Base-by-base conservation (phyloP, 2,113 vertebrate genomes). In the Heterotilapia buettikoferi region DNA sequence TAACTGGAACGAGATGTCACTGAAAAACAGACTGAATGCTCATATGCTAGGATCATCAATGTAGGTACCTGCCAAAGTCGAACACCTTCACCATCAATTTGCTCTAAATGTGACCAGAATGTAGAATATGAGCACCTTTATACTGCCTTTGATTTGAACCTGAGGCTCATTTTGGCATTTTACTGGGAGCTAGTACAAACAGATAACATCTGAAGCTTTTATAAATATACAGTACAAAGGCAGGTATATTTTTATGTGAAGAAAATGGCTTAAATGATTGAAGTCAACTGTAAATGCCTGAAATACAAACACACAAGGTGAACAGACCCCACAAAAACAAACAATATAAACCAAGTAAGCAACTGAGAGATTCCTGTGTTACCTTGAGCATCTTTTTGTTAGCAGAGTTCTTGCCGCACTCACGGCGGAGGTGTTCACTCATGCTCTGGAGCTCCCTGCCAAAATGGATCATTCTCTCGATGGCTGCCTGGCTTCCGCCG, bases 321-420 rank as follows among this genome's bases (percentile, higher is more conserved):
- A 76, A 76, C 16, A 76, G 1, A 47, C 14, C 6, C 43, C 43
- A 16, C 31, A 50, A 78, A 76, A 53, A 36, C 19, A 78, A 78
- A 47, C 6, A 50, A 4, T 6, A 80, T 13, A 76, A 29, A 47
- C 40, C 24, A 19, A 31, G 43, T 19, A 76, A 47, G 2, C 6
- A 78, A 3, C 71, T 3, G n/a, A n/a, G 61, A 18, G 24, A 50
- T 31, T 78, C 1, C 45, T 1, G 26, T 0, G 12, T 14, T 92
- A 99, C 98, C 98, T 99, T 99, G 6, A 99, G 94, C 98, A 99
- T 99, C 94, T 98, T 99, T 96, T 99, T 99, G 94, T 99, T 99
- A 38, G 97, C 95, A 0, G 98, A 98, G 96, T 99, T 99, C 96
- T 99, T 99, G 94, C 99, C 98, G 80, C 98, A 98, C 91, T 99